Percentiles rank a stretch among this genome's conserved stretches.
Conservation (phyloP, 2,797 vertebrate genomes). For the Clarias platycephalus region DNA sequence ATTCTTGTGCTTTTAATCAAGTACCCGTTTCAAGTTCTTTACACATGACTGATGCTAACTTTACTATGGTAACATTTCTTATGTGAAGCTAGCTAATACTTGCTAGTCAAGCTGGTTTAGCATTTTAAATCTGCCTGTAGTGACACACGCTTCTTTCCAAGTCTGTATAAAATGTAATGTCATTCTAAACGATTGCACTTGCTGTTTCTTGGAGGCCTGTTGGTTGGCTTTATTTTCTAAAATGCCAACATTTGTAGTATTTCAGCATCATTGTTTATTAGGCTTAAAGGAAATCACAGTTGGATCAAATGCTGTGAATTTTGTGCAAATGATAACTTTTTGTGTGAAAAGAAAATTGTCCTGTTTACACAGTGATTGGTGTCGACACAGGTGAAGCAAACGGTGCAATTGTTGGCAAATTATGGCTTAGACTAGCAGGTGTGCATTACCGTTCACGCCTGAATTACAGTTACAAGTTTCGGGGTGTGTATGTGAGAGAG, state of each 20-base stretch:
- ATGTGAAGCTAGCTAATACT: too few species aligned
- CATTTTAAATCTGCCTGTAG: not conserved
- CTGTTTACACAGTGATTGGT: not conserved
- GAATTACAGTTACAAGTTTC: constrained; percentile 18
- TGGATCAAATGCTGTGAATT: not conserved
- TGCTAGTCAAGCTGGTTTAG: not conserved
- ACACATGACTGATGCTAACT: too few species aligned
- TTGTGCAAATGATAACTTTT: not conserved
- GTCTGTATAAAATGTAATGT: not conserved
- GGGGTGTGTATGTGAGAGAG: not conserved
- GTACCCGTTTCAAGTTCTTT: too few species aligned
- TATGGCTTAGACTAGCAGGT: constrained; percentile 20
- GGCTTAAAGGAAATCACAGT: not conserved
- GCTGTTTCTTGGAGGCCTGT: not conserved
- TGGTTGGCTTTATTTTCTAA: not conserved
- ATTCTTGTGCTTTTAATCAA: too few species aligned
- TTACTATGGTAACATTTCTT: too few species aligned
- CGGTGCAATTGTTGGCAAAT: not conserved
- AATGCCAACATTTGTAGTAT: not conserved
- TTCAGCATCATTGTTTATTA: not conserved
- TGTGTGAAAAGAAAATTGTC: constrained; percentile 1
- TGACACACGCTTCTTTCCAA: not conserved
- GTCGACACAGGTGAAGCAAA: constrained; percentile 1
- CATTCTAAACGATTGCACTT: not conserved
- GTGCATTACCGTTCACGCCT: constrained; percentile 32